phyloP scores from a whole-genome alignment of 2,888 invertebrate species.

The Notodonta dromedarius region DNA sequence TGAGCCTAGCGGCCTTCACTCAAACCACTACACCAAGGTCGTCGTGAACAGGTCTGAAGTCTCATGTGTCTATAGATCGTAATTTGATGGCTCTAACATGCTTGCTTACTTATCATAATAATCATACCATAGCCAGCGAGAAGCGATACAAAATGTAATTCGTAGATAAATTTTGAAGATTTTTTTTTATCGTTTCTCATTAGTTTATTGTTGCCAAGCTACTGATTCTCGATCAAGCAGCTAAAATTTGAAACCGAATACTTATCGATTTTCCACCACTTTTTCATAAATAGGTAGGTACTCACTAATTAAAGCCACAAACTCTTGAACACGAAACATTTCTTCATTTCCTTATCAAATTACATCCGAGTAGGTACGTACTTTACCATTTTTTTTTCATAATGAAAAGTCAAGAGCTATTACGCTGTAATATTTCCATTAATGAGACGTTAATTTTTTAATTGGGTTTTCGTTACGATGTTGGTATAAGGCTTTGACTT shows the following conservation, averaged over 20 bases:
- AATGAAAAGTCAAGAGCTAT: background rate
- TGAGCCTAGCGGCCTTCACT: too few species aligned
- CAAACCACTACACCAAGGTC: too few species aligned
- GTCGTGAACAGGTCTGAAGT: too few species aligned
- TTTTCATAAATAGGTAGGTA: background rate
- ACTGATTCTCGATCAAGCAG: too few species aligned
- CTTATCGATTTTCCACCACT: background rate
- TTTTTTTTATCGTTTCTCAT: too few species aligned
- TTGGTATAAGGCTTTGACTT: background rate
- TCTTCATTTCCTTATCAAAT: constrained; percentile 4
- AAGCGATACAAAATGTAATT: too few species aligned
- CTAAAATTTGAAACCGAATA: background rate
- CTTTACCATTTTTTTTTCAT: background rate
- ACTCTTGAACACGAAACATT: constrained; percentile 1
- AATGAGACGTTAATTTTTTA: constrained; percentile 6
- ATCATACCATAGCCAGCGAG: too few species aligned
- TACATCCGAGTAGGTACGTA: background rate
- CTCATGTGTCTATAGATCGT: too few species aligned
- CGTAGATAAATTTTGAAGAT: too few species aligned
- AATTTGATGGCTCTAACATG: too few species aligned
- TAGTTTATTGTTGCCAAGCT: too few species aligned
- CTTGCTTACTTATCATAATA: too few species aligned
- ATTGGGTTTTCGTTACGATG: background rate
- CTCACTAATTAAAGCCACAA: constrained; percentile 3
- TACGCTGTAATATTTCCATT: constrained; percentile 5